Evolutionary conservation across 2,113 vertebrate genomes (phyloP).

Genomic region (Ammodramus savannarum): DNA sequence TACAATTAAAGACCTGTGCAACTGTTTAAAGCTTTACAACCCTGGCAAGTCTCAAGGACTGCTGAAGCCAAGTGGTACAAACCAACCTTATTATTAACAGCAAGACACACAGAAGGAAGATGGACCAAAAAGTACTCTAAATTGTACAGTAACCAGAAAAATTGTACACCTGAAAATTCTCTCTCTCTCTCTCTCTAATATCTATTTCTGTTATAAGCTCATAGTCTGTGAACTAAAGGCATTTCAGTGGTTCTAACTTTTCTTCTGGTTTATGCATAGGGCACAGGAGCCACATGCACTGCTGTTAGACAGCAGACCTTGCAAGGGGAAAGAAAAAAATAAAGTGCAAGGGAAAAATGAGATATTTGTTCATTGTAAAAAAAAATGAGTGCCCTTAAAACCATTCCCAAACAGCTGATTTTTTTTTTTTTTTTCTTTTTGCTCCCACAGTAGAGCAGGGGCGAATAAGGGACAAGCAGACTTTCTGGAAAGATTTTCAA

Average conservation of each 20-base stretch:
- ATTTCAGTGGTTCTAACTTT: background rate
- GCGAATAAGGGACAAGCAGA: background rate
- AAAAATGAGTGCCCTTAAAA: background rate
- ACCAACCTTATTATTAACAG: background rate
- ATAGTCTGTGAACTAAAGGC: background rate
- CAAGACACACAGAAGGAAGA: background rate
- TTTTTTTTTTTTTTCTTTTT: background rate
- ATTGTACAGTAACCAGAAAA: background rate
- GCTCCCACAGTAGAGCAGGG: background rate
- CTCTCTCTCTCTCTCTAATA: background rate
- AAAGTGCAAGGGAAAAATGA: background rate
- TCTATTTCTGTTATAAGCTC: background rate
- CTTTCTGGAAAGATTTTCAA: background rate
- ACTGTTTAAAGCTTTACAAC: slow-evolving; percentile 88
- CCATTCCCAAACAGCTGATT: background rate
- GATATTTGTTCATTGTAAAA: background rate
- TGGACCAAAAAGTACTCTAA: background rate
- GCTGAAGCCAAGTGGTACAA: slow-evolving; percentile 77
- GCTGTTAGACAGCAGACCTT: background rate
- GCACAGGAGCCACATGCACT: background rate
- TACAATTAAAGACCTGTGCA: slow-evolving; percentile 83
- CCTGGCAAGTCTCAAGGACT: slow-evolving; percentile 74
- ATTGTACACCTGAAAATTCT: background rate
- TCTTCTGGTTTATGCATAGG: background rate
- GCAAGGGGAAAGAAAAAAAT: background rate